Evolutionary conservation across 1,140 invertebrate genomes (phyloP), one percentile per base, ranked within the genome.

Genomic region (Magallana gigas): DNA sequence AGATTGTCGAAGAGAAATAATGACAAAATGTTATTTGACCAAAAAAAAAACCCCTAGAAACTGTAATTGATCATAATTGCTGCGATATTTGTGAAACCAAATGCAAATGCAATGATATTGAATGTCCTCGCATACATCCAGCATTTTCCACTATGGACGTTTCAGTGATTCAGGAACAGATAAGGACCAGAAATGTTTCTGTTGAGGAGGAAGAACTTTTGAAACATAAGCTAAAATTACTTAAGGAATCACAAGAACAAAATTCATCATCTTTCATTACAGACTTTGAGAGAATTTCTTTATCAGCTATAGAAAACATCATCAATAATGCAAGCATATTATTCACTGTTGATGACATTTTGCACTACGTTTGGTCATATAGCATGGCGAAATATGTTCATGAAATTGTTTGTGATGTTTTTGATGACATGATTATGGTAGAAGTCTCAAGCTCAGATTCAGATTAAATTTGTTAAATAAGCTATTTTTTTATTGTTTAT

Each of bases 11-110:
- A 57, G 62, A 11, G n/a, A 58, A 29, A 29, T 82, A 6, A 57
- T 81, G 58, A 48, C 14, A 57, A 1, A n/a, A 11, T 23, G 64
- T 29, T 81, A 87, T 57, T 68, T 29, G 8, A 56, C n/a, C n/a
- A n/a, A n/a, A n/a, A 23, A 16, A 56, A 64, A 18, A 48, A n/a
- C 6, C 8, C 11, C n/a, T 36, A 36, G 8, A 48, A 48, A 84
- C 62, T 29, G 59, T 29, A 14, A 16, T 57, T 57, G 58, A 18
- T 23, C 86, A 87, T 57, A 14, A 9, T n/a, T 87, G 80, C 23
- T 87, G 80, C 56, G 86, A 87, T 64, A 48, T 83, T 29, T 87
- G 86, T 68, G 81, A 29, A 68, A 16, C 57, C 8, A 84, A 59
- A 16, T 87, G 86, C 64, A 59, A 87, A 7, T 83, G 80, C 68